Base-by-base conservation (phyloP, 2,113 vertebrate genomes). In the Cyanocitta stelleri region DNA sequence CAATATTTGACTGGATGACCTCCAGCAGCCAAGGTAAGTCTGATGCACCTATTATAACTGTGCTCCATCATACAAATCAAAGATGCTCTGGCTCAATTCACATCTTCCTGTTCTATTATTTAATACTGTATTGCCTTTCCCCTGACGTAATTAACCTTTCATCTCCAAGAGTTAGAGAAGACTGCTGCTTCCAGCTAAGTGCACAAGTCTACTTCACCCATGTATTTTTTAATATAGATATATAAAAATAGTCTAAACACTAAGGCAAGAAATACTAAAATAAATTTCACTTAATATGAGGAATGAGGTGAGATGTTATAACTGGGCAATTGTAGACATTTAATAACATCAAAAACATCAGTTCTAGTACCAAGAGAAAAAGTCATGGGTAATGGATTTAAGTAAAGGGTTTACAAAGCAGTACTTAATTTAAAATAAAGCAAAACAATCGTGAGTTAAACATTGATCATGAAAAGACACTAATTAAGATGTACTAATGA, bases 401-500 rank as follows among this genome's bases (percentile, higher is more conserved):
- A 73, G 49, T 52, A 80, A 77, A 81, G 56, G 46, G 37, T 41
- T 93, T 94, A 90, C 29, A 78, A 93, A 92, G 22, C 94, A 79
- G n/a, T 52, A 41, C 73, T 96, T 96, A 93, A 96, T 97, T 95
- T 89, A 71, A 91, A 93, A 62, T 69, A 95, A 92, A 94, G 61
- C 48, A 96, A 97, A 97, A 95, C 76, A 96, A 66, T 95, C 95
- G 74, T 81, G 77, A 95, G 78, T 97, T 96, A 96, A 97, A 89
- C 87, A 95, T 11, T 89, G 91, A 96, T 97, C 86, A 66, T 96
- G 78, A 96, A 95, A 95, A 94, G 41, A 79, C 80, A 78, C 85
- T 94, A 97, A 95, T 98, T 97, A 97, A 97, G 91, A 97, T 96
- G 66, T 81, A 95, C 93, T 96, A 97, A 97, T 96, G 79, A 95